Conservation (phyloP, 92 coral and sea anemone genomes). For the Meandrina meandrites region DNA sequence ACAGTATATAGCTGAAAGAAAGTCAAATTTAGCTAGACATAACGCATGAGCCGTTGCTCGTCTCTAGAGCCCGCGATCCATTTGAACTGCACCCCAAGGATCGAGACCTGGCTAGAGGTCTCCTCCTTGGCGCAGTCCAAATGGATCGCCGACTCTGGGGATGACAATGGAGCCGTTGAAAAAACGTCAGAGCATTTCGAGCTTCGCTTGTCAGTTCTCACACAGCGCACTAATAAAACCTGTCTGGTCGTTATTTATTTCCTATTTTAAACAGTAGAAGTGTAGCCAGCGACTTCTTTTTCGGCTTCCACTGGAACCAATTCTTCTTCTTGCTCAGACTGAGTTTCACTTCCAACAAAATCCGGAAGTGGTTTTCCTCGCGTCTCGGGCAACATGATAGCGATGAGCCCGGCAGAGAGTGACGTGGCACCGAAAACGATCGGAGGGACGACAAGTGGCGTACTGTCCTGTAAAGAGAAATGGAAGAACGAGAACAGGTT, state of each 20-base stretch:
- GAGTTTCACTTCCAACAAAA: conserved; percentile 44
- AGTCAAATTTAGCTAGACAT: too few species aligned
- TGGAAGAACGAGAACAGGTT: neutral
- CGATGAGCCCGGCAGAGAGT: conserved; percentile 76
- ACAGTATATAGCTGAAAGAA: too few species aligned
- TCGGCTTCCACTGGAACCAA: neutral
- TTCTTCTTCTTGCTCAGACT: neutral
- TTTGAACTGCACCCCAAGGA: too few species aligned
- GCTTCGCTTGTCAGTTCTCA: neutral
- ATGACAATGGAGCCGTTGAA: too few species aligned
- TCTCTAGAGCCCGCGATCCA: too few species aligned
- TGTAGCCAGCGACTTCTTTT: conserved; percentile 10
- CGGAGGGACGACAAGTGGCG: conserved; percentile 78
- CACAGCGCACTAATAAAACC: neutral
- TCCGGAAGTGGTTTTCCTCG: conserved; percentile 90
- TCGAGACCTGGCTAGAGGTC: too few species aligned
- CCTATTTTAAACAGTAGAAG: conserved; percentile 5
- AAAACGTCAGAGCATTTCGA: neutral
- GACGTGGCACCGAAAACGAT: conserved; percentile 87
- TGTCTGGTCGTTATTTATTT: neutral
- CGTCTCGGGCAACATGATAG: conserved; percentile 88
- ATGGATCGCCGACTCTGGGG: too few species aligned
- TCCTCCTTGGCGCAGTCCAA: too few species aligned
- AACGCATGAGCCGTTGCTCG: too few species aligned
- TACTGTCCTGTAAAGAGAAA: conserved; percentile 70